A percentile compares a stretch with the other conserved stretches of the same genome.
Evolutionary conservation across 30 jellyfish, hydroid and myxozoan species (phyloP).

Genomic region (Pseudorhiza aurosa): DNA sequence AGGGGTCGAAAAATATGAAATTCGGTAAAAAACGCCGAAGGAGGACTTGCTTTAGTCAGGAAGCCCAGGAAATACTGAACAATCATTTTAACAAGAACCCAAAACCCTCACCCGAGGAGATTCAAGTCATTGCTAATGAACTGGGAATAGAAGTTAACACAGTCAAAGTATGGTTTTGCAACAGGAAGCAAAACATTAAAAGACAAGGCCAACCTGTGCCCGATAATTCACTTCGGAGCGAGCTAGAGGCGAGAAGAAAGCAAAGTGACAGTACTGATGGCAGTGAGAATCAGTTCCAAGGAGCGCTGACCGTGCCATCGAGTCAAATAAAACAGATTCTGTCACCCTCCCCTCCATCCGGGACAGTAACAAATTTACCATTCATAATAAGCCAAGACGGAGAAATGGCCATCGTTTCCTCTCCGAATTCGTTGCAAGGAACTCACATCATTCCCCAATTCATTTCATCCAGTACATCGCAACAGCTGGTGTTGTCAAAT

Average conservation of each 20-base stretch:
- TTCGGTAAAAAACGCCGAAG: conserved; percentile 86
- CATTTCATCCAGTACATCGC: conserved; percentile 61
- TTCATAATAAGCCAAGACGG: conserved; percentile 92
- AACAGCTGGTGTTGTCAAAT: conserved; percentile 88
- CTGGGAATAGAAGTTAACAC: conserved; percentile 80
- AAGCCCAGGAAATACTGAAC: conserved; percentile 68
- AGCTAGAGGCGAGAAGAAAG: conserved; percentile 49
- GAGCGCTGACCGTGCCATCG: conserved; percentile 35
- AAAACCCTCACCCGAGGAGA: conserved; percentile 88
- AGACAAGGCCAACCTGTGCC: conserved; percentile 79
- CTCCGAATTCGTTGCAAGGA: conserved; percentile 57
- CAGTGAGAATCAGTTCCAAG: conserved; percentile 10
- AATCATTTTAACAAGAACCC: conserved; percentile 90
- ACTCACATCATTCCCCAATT: conserved; percentile 63
- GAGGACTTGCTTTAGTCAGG: conserved; percentile 94
- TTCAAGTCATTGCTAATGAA: conserved; percentile 75
- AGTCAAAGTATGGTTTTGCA: conserved; percentile 95
- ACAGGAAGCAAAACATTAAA: conserved; percentile 84
- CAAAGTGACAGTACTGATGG: conserved; percentile 18
- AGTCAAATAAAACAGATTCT: conserved; percentile 55
- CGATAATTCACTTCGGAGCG: conserved; percentile 53
- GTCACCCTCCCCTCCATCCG: conserved; percentile 86
- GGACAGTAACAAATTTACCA: conserved; percentile 82
- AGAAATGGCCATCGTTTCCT: conserved; percentile 79
- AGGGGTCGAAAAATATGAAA: conserved; percentile 72